Percentiles rank a stretch among this genome's conserved stretches.
Conservation (phyloP, 2,797 vertebrate genomes). For the Paramormyrops hopkinsi region DNA sequence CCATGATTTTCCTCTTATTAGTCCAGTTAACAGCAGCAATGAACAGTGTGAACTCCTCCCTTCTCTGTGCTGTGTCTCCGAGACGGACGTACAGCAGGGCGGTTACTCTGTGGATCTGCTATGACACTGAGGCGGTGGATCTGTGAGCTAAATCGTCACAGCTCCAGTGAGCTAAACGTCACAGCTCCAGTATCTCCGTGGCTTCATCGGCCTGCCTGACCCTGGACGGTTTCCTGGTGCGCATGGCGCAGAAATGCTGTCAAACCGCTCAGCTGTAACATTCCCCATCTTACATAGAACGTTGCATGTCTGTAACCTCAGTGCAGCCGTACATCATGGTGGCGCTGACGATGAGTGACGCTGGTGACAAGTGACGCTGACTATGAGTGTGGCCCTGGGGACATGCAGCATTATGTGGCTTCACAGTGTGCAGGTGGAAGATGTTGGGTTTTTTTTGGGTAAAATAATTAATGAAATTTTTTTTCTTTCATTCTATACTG, state of each 20-base stretch:
- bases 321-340: not conserved
- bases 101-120: not conserved
- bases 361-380: no score
- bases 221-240: not conserved
- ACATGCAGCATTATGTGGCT: not conserved
- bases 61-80: not conserved
- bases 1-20: not conserved
- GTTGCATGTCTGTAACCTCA: not conserved
- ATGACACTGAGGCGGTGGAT: not conserved
- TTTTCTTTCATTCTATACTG: not conserved
- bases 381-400: not conserved
- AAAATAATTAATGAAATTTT: no score
- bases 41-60: not conserved
- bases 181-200: not conserved
- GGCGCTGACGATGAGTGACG: not conserved
- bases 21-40: not conserved
- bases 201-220: not conserved
- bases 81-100: not conserved
- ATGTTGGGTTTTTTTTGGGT: no score
- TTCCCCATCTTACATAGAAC: not conserved
- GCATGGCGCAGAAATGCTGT: not conserved
- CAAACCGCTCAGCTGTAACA: not conserved
- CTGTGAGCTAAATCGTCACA: not conserved
- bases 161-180: not conserved
- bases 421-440: not conserved